phyloP scores from a whole-genome alignment of 2,888 invertebrate species.

The Augiades crinisus region DNA sequence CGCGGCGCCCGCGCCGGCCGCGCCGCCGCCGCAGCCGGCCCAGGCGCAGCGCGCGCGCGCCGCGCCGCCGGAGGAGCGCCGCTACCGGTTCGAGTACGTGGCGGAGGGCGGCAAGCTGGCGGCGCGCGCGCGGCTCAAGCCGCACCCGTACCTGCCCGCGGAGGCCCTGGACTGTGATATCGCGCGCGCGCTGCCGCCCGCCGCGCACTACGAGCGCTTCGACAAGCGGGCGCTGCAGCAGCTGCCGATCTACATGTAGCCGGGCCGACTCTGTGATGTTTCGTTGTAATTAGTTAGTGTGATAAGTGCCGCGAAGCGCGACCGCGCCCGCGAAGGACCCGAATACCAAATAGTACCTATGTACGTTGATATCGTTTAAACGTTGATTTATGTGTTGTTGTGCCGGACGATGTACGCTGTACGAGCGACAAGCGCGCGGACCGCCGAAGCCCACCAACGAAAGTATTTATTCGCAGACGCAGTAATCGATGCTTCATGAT shows the following conservation, averaged over 20 bases:
- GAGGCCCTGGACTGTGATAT: constrained; percentile 64
- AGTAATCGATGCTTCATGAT: constrained; percentile 72
- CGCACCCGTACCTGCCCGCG: constrained; percentile 48
- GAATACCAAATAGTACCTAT: constrained; percentile 74
- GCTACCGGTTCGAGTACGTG: constrained; percentile 50
- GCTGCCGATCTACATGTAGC: constrained; percentile 79
- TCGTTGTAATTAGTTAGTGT: constrained; percentile 70
- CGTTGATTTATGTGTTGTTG: constrained; percentile 71
- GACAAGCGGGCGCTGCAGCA: constrained; percentile 77
- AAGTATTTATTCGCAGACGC: constrained; percentile 73
- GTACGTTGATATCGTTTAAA: constrained; percentile 72
- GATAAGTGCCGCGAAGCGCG: constrained; percentile 51
- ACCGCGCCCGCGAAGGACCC: constrained; percentile 47
- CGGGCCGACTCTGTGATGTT: constrained; percentile 68
- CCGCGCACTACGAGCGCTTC: constrained; percentile 70
- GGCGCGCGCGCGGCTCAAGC: constrained; percentile 42
- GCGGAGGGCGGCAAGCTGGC: constrained; percentile 39
- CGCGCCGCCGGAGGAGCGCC: constrained; percentile 44
- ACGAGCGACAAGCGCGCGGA: constrained; percentile 30
- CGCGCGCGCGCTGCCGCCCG: constrained; percentile 63
- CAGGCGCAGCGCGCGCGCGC: constrained; percentile 38
- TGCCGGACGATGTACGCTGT: constrained; percentile 52
- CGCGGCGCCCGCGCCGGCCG: constrained; percentile 41
- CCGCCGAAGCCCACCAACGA: constrained; percentile 57
- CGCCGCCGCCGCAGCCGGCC: constrained; percentile 34